phyloP scores from a whole-genome alignment of 2,888 invertebrate genomes.

The Gymnosoma rotundatum region DNA sequence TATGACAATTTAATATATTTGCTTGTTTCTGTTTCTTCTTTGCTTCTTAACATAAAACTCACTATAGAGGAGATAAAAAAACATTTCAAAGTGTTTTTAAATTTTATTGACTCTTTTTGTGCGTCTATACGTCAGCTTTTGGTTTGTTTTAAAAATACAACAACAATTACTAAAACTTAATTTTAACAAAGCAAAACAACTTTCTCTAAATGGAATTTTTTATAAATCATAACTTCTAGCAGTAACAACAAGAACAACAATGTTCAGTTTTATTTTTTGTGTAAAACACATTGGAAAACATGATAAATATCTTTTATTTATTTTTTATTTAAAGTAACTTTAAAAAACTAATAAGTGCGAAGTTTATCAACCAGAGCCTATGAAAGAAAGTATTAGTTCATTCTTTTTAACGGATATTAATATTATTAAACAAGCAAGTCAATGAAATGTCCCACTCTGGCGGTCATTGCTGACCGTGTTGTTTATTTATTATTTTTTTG shows the following conservation, averaged over 20 bases:
- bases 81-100: constrained; percentile 37
- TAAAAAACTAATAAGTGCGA: neutral
- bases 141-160: constrained; percentile 14
- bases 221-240: neutral
- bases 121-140: constrained; percentile 36
- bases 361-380: neutral
- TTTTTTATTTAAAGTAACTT: no score
- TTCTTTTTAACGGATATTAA: neutral
- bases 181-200: constrained; percentile 43
- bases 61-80: constrained; percentile 25
- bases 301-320: no score
- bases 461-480: neutral
- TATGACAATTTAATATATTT: constrained; percentile 7
- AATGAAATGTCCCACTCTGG: constrained; percentile 2
- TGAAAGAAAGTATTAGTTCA: neutral
- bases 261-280: no score
- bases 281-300: no score
- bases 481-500: neutral
- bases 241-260: neutral
- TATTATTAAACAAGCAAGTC: neutral
- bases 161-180: constrained; percentile 1
- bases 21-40: neutral
- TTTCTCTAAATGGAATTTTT: constrained; percentile 63
- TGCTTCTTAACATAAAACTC: constrained; percentile 25
- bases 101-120: constrained; percentile 38